phyloP scores from a whole-genome alignment of 92 coral and sea anemone genomes.

The Isaurus tuberculatus region DNA sequence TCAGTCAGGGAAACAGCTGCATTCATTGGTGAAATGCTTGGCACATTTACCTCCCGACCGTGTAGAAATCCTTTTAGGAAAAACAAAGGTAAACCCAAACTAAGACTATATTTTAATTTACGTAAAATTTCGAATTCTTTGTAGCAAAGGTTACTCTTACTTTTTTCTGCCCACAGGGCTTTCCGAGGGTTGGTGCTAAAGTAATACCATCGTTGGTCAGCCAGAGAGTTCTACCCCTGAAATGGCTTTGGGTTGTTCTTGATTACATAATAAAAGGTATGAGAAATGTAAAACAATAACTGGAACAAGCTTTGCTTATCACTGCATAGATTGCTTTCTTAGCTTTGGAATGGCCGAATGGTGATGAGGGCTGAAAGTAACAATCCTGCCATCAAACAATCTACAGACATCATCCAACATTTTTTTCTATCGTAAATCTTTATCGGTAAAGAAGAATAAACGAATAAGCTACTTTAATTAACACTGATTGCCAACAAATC shows the following conservation, averaged over 20 bases:
- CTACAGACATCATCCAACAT: too few relatives aligned
- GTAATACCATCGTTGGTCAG: background rate
- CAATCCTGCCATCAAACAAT: too few relatives aligned
- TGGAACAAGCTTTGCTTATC: background rate
- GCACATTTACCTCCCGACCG: conserved; percentile 48
- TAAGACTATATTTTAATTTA: background rate
- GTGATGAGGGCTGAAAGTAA: too few relatives aligned
- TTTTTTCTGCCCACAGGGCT: background rate
- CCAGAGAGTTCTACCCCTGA: background rate
- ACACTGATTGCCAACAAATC: too few relatives aligned
- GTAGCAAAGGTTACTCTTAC: background rate
- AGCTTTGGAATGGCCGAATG: too few relatives aligned
- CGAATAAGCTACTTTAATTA: too few relatives aligned
- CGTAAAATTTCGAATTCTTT: background rate
- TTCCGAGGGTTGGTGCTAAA: background rate
- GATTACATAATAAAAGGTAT: background rate
- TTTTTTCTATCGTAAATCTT: too few relatives aligned
- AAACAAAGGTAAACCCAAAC: conserved; percentile 40
- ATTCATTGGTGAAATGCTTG: conserved; percentile 50
- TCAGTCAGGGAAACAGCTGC: conserved; percentile 40
- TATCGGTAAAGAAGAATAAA: too few relatives aligned
- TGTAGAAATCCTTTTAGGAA: conserved; percentile 40
- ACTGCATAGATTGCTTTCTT: too few relatives aligned
- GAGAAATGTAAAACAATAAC: background rate
- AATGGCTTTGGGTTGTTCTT: background rate